Conservation (phyloP, 92 coral and sea anemone species). For the Palythoa caribaeorum region DNA sequence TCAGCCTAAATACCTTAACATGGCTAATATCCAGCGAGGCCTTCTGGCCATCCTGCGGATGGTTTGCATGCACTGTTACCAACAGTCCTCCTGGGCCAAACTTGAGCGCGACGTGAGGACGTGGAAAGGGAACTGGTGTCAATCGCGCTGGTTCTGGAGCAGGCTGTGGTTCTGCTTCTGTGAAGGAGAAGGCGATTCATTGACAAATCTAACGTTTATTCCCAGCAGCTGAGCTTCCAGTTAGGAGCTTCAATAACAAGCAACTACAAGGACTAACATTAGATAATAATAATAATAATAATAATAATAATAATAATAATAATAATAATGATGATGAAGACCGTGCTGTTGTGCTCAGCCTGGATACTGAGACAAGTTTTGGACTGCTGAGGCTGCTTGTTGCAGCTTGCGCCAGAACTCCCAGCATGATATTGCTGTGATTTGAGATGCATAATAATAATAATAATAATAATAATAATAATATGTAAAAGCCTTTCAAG, state of each 20-base stretch:
- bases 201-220: neutral
- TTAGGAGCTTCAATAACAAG: neutral
- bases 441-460: no score
- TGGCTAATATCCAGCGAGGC: slow-evolving; percentile 34
- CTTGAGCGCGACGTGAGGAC: slow-evolving; percentile 25
- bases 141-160: slow-evolving; percentile 16
- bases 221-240: no score
- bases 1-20: slow-evolving; percentile 18
- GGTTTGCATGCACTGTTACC: slow-evolving; percentile 31
- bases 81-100: slow-evolving; percentile 40
- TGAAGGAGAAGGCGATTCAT: neutral
- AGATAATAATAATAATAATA: no score
- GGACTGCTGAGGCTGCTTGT: no score
- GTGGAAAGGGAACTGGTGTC: slow-evolving; percentile 41
- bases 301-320: no score
- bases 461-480: no score
- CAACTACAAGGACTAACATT: neutral
- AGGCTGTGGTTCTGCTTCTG: slow-evolving; percentile 5
- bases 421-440: no score
- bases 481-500: no score
- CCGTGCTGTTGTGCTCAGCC: no score
- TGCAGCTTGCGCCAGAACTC: no score
- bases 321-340: no score
- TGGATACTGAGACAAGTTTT: no score
- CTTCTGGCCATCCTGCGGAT: slow-evolving; percentile 36